These are phyloP conservation scores for Elaeidobius kamerunicus DNA, from an alignment of 2,888 invertebrate genomes.

Conservation along the genomic window DNA sequence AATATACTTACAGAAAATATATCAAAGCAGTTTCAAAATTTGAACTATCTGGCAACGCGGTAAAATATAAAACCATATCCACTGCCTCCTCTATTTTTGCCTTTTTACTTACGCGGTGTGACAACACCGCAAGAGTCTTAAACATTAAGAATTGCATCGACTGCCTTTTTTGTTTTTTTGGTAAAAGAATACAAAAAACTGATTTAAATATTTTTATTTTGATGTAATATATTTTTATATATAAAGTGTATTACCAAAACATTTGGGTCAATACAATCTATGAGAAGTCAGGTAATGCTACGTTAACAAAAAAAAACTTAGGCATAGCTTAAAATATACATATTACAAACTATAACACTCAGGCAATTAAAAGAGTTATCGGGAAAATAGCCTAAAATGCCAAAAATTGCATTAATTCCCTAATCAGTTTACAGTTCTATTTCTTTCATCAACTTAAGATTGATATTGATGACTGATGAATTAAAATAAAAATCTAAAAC, in stretches of 20 bases:
- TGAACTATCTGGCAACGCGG: too few species aligned
- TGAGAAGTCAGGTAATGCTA: constrained; percentile 30
- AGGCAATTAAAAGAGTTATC: constrained; percentile 18
- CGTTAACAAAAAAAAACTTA: constrained; percentile 28
- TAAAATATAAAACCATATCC: too few species aligned
- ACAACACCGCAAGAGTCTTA: too few species aligned
- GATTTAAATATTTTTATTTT: constrained; percentile 24
- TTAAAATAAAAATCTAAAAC: too few species aligned
- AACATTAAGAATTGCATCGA: too few species aligned
- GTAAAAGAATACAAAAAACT: too few species aligned
- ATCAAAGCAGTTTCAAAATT: too few species aligned
- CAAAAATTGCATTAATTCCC: constrained; percentile 20
- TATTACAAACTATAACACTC: constrained; percentile 22
- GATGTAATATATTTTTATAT: constrained; percentile 30
- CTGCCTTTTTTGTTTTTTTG: too few species aligned
- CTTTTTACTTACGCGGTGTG: too few species aligned
- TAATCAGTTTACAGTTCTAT: constrained; percentile 8
- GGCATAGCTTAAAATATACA: constrained; percentile 28
- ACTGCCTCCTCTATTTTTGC: too few species aligned
- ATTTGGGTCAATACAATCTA: constrained; percentile 30
- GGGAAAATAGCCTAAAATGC: constrained; percentile 15
- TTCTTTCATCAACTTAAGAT: not conserved
- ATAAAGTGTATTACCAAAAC: constrained; percentile 32
- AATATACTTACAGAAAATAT: too few species aligned
- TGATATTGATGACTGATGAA: not conserved